These are phyloP conservation scores for Mesocricetus auratus DNA, from an alignment of 2,113 vertebrate species.

Conservation along the genomic window DNA sequence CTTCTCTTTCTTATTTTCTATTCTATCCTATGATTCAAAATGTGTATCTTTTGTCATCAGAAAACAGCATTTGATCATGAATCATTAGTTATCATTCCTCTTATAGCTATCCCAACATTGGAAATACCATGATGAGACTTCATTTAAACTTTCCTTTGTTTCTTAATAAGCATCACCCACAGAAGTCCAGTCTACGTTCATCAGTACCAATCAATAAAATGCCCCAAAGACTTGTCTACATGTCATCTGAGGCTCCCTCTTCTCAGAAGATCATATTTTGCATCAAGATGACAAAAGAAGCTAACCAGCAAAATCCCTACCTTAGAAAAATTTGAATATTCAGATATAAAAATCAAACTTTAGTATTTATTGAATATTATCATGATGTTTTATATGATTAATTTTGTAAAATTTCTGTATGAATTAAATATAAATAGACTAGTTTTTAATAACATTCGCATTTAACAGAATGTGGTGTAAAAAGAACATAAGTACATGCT, in stretches of 20 bases:
- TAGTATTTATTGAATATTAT: not conserved
- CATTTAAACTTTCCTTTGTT: slow-evolving; percentile 13
- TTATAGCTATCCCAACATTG: not conserved
- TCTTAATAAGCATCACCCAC: not conserved
- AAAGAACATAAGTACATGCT: not conserved
- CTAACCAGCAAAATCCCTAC: not conserved
- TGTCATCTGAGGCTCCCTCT: not conserved
- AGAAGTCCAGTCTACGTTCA: not conserved
- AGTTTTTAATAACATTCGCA: not conserved
- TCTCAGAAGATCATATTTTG: not conserved
- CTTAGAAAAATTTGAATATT: not conserved
- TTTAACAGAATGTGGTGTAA: not conserved
- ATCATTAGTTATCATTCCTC: not conserved
- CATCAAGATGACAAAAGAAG: not conserved
- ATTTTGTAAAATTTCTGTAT: not conserved
- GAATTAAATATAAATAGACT: not conserved
- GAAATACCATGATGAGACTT: not conserved
- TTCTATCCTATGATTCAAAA: not conserved
- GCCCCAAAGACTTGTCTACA: not conserved
- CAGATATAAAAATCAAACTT: not conserved
- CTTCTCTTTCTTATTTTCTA: not conserved
- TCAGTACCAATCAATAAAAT: not conserved
- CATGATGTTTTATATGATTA: not conserved
- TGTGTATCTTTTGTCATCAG: not conserved
- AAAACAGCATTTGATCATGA: not conserved